Percentiles rank a stretch among this genome's conserved stretches.
Evolutionary conservation across 2,888 invertebrate species (phyloP).

Genomic region (Eremobia ochroleuca): DNA sequence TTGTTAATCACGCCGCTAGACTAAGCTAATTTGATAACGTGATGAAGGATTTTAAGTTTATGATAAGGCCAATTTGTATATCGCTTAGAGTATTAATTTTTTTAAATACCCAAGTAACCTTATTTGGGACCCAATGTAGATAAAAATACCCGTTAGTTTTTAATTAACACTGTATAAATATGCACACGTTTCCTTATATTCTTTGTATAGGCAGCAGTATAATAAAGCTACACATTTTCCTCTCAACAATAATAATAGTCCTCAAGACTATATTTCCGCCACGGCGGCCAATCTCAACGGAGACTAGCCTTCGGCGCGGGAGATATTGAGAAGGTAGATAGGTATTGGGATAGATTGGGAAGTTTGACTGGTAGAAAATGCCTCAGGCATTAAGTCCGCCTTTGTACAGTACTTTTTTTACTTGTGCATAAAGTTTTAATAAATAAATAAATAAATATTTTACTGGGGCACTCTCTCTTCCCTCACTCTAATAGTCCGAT

Average conservation of each 20-base stretch:
- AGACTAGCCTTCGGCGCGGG: too few relatives aligned
- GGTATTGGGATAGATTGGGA: too few relatives aligned
- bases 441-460: too few relatives aligned
- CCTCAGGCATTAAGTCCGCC: too few relatives aligned
- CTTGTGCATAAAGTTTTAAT: too few relatives aligned
- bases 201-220: not conserved
- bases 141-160: slow-evolving; percentile 29
- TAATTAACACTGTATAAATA: slow-evolving; percentile 14
- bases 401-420: too few relatives aligned
- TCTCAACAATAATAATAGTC: not conserved
- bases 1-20: not conserved
- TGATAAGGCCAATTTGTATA: slow-evolving; percentile 7
- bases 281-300: too few relatives aligned
- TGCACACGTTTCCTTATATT: slow-evolving; percentile 24
- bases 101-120: not conserved
- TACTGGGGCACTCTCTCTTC: too few relatives aligned
- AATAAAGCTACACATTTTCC: slow-evolving; percentile 7
- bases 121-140: slow-evolving; percentile 16
- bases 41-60: slow-evolving; percentile 24
- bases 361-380: too few relatives aligned
- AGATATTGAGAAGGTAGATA: too few relatives aligned
- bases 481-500: too few relatives aligned
- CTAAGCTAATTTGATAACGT: not conserved
- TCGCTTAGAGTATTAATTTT: not conserved
- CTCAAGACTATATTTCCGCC: too few relatives aligned